Percentiles rank a stretch among this genome's conserved stretches.
Conservation (phyloP, 2,113 vertebrate species). For the Pangasianodon gigas region DNA sequence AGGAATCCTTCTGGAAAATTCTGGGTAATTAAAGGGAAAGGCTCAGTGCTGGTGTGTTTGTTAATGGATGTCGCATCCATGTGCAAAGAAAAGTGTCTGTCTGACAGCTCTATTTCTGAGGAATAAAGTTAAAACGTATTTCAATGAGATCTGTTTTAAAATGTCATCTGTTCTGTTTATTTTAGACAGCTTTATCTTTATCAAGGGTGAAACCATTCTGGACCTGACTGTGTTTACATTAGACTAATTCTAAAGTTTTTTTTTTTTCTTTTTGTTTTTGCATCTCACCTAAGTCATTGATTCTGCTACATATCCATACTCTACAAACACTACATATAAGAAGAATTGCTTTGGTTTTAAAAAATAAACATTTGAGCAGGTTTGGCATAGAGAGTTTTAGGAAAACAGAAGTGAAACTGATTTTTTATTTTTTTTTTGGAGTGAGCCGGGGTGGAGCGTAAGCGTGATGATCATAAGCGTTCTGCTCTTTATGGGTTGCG, state of each 20-base stretch:
- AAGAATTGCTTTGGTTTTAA: slow-evolving; percentile 80
- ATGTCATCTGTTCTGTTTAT: neutral
- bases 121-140: neutral
- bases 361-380: slow-evolving; percentile 73
- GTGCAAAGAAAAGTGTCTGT: neutral
- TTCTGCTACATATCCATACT: slow-evolving; percentile 80
- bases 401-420: slow-evolving; percentile 45
- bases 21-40: slow-evolving; percentile 17
- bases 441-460: slow-evolving; percentile 57
- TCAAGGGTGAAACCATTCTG: slow-evolving; percentile 30
- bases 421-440: slow-evolving; percentile 39
- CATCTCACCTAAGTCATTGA: slow-evolving; percentile 76
- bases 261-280: slow-evolving; percentile 66
- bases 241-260: neutral
- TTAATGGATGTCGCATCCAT: neutral
- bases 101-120: neutral
- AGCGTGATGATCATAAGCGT: slow-evolving; percentile 38
- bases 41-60: slow-evolving; percentile 13
- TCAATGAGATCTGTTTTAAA: neutral
- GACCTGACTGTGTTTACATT: neutral
- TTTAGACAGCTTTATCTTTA: neutral
- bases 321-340: slow-evolving; percentile 65
- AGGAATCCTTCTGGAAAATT: neutral
- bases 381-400: slow-evolving; percentile 78
- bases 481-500: slow-evolving; percentile 22